These are phyloP conservation scores for Fistularia tabacaria DNA, from an alignment of 2,797 vertebrate genomes.

Conservation along the genomic window DNA sequence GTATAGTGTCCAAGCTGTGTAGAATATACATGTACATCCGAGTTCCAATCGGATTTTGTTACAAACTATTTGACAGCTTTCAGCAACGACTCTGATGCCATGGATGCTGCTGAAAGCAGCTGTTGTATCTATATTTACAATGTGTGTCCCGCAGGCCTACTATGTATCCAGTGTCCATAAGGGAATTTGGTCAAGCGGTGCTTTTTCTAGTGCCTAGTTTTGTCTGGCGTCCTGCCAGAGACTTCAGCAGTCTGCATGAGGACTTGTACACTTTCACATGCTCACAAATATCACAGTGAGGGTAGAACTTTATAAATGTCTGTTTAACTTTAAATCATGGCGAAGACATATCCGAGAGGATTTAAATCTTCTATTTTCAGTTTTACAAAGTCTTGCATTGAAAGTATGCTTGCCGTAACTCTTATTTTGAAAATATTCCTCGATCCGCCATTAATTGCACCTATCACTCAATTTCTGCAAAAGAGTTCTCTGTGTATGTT, in stretches of 20 bases:
- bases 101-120: conserved; percentile 17
- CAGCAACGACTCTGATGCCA: background rate
- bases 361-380: too few species aligned
- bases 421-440: too few species aligned
- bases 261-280: conserved; percentile 53
- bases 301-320: background rate
- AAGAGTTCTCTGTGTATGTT: conserved; percentile 1
- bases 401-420: too few species aligned
- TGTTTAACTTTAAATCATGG: conserved; percentile 10
- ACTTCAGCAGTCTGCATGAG: conserved; percentile 21
- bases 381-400: too few species aligned
- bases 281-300: background rate
- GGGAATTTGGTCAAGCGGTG: conserved; percentile 33
- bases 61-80: background rate
- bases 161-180: conserved; percentile 41
- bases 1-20: background rate
- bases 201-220: conserved; percentile 49
- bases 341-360: too few species aligned
- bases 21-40: background rate
- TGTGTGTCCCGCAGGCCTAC: conserved; percentile 14
- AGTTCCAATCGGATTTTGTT: conserved; percentile 1
- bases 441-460: too few species aligned
- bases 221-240: conserved; percentile 53
- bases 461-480: too few species aligned
- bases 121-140: conserved; percentile 19